Percentiles rank a stretch among this genome's conserved stretches.
Evolutionary conservation across 2,797 vertebrate genomes (phyloP).

Genomic region (Siniperca scherzeri): DNA sequence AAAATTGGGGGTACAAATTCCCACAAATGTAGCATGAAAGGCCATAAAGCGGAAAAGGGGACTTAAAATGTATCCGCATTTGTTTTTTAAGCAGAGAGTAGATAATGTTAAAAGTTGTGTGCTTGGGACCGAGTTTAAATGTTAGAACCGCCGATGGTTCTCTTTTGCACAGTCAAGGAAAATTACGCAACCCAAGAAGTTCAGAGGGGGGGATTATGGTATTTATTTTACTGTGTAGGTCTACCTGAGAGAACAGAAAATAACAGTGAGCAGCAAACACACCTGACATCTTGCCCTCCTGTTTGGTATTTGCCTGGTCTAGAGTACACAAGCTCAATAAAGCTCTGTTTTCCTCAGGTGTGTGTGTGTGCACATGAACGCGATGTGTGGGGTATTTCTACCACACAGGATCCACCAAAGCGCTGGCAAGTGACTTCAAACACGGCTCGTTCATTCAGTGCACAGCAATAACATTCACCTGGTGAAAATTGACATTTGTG

Average conservation of each 20-base stretch:
- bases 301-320: slow-evolving; percentile 18
- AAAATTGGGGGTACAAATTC: neutral
- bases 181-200: slow-evolving; percentile 11
- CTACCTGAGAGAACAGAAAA: slow-evolving; percentile 21
- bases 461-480: slow-evolving; percentile 69
- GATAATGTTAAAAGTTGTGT: neutral
- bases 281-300: slow-evolving; percentile 46
- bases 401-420: slow-evolving; percentile 56
- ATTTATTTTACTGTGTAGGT: slow-evolving; percentile 24
- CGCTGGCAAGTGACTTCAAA: slow-evolving; percentile 72
- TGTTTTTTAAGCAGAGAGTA: neutral
- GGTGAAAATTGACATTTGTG: slow-evolving; percentile 62
- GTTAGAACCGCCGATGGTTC: neutral
- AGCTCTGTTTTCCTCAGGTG: slow-evolving; percentile 43
- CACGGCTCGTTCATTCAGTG: slow-evolving; percentile 34
- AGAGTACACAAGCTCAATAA: slow-evolving; percentile 50
- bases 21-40: too few relatives aligned
- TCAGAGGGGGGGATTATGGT: slow-evolving; percentile 10
- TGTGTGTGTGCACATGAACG: slow-evolving; percentile 9
- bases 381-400: slow-evolving; percentile 56
- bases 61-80: neutral
- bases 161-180: neutral
- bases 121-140: neutral
- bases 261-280: slow-evolving; percentile 40
- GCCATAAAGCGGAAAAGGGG: too few relatives aligned